Evolutionary conservation across 2,888 invertebrate genomes (phyloP).

Genomic region (Agrypnus murinus): DNA sequence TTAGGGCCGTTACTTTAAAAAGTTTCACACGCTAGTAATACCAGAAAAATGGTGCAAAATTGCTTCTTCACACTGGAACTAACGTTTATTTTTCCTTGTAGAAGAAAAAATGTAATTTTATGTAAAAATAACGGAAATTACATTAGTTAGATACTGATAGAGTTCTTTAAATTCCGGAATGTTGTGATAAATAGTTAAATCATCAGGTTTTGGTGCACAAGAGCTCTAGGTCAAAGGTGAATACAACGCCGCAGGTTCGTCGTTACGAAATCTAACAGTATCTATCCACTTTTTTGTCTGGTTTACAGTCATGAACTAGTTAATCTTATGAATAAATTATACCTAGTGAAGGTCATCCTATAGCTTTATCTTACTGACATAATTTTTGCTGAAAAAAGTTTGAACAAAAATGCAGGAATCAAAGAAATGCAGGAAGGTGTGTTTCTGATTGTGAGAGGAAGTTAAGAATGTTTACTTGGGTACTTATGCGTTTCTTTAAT

Average conservation of each 20-base stretch:
- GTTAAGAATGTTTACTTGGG: not conserved
- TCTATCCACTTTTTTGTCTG: not conserved
- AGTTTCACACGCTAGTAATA: not conserved
- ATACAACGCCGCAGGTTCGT: not conserved
- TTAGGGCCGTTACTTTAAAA: conserved; percentile 22
- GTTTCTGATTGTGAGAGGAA: too few species aligned
- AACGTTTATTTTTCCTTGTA: not conserved
- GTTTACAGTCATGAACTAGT: conserved; percentile 10
- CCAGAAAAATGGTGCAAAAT: not conserved
- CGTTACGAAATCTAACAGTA: conserved; percentile 10
- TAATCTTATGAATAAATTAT: conserved; percentile 11
- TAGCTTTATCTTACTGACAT: not conserved
- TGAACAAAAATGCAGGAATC: too few species aligned
- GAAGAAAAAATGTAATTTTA: too few species aligned
- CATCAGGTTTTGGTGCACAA: too few species aligned
- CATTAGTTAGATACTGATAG: too few species aligned
- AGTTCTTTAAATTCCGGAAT: too few species aligned
- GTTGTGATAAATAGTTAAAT: too few species aligned
- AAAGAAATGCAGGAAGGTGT: too few species aligned
- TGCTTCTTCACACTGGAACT: conserved; percentile 1
- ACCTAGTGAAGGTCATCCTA: not conserved
- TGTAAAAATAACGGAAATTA: too few species aligned
- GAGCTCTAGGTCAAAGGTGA: conserved; percentile 3
- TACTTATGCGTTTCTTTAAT: not conserved
- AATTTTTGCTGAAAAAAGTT: too few species aligned